Percentiles rank a stretch among this genome's conserved stretches.
phyloP scores from a whole-genome alignment of 2,797 vertebrate species.

The Anguilla marmorata region DNA sequence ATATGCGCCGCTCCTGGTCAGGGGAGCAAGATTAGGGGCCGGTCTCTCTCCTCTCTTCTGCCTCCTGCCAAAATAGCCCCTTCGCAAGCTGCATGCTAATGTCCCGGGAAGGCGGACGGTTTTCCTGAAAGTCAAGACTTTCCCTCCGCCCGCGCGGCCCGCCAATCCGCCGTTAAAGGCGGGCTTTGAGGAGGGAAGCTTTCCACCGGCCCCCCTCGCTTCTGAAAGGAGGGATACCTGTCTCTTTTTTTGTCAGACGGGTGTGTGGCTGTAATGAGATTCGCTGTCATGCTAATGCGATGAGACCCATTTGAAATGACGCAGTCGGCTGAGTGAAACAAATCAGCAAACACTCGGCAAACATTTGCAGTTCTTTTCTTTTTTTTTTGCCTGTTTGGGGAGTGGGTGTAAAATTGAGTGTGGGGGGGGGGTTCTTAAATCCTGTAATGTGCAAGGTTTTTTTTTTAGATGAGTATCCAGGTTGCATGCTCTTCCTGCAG shows the following conservation, averaged over 20 bases:
- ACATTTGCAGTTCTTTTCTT: background rate
- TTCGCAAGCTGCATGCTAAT: conserved; percentile 82
- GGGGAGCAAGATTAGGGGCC: conserved; percentile 64
- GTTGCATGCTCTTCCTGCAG: background rate
- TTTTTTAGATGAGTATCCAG: conserved; percentile 43
- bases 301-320: conserved; percentile 45
- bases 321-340: conserved; percentile 38
- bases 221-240: conserved; percentile 71
- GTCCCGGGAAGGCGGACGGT: conserved; percentile 82
- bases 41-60: conserved; percentile 65
- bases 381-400: conserved; percentile 15
- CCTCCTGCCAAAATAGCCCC: conserved; percentile 57
- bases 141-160: conserved; percentile 63
- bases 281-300: conserved; percentile 64
- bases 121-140: conserved; percentile 82
- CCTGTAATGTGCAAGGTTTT: conserved; percentile 10
- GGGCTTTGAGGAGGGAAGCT: conserved; percentile 70
- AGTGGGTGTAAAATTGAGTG: background rate
- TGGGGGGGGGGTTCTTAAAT: background rate
- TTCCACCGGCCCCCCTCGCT: conserved; percentile 66
- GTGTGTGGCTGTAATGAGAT: conserved; percentile 65
- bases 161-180: conserved; percentile 72
- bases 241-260: conserved; percentile 55
- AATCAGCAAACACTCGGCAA: conserved; percentile 40
- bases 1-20: conserved; percentile 53